Base-by-base conservation (phyloP, 1,140 invertebrate species). In the Glomeris maerens region DNA sequence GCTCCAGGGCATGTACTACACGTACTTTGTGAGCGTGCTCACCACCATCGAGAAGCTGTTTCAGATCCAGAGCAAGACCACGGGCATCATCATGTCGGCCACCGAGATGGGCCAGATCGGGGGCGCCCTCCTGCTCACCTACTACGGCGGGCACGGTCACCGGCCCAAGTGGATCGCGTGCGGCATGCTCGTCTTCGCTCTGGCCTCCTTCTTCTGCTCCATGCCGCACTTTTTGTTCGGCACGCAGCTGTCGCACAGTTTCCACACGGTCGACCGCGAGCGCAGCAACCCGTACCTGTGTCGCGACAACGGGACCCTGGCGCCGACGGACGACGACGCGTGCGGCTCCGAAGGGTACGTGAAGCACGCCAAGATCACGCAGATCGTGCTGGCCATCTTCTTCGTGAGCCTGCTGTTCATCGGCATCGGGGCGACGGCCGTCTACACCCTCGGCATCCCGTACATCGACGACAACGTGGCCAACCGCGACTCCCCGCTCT, bases 11-110 rank as follows among this genome's bases (percentile, higher is more conserved):
- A 91, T 92, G 82, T 93, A 86, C 64, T 85, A 85, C 66, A 92
- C 88, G 21, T 97, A 96, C 67, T 90, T 96, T 64, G 91, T 93
- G 27, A 91, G 86, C 60, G 88, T 93, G 49, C 90, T 96, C 61
- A 96, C 93, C 25, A 96, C 91, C 5, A 87, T 97, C 31, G 92
- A 97, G 68, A 95, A 95, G 70, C 72, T 95, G 27, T 96, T 93
- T 65, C 85, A 90, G 72, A 85, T 96, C 41, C 88, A 92, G 60
- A 93, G 88, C 46, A 90, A 88, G 64, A 91, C 89, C 3, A 94
- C 89, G 0, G 92, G 91, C 0, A 79, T 91, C 38, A 80, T 96
- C 56, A 80, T 95, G 73, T 89, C 85, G 48, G 88, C 89, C 7
- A 92, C 89, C 21, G 92, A 97, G 66, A 85, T 96, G 57, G 92